phyloP scores from a whole-genome alignment of 30 jellyfish, hydroid and myxozoan genomes.

The Aurelia sp. region DNA sequence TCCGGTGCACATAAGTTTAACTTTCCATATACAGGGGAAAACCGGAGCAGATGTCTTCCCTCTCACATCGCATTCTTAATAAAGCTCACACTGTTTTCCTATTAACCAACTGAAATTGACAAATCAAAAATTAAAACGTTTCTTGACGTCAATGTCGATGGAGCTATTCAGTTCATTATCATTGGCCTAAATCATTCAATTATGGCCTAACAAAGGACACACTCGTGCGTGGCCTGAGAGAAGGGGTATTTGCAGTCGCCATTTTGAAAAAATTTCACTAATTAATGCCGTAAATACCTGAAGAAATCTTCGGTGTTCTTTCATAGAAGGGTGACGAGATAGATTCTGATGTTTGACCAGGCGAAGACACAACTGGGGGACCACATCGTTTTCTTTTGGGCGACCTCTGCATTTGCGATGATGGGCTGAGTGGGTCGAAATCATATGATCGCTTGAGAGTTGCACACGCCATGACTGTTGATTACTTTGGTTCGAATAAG shows the following conservation, averaged over 20 bases:
- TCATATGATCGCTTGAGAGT: constrained; percentile 75
- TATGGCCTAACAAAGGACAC: too few species aligned
- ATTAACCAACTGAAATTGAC: too few species aligned
- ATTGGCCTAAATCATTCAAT: too few species aligned
- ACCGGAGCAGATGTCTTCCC: too few species aligned
- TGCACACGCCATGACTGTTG: constrained; percentile 76
- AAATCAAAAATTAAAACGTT: too few species aligned
- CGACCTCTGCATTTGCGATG: constrained; percentile 61
- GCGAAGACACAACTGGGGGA: constrained; percentile 49
- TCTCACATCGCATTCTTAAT: too few species aligned
- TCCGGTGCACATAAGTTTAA: too few species aligned
- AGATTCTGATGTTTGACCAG: constrained; percentile 51
- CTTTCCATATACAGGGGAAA: too few species aligned
- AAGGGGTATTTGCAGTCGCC: not conserved
- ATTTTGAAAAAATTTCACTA: not conserved
- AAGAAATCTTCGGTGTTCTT: constrained; percentile 62
- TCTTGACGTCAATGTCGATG: too few species aligned
- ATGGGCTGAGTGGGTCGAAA: constrained; percentile 81
- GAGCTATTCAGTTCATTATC: too few species aligned
- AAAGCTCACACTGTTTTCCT: too few species aligned
- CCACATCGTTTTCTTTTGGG: constrained; percentile 76
- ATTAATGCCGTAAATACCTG: constrained; percentile 26
- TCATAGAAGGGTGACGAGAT: constrained; percentile 54
- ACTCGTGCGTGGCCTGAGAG: not conserved
- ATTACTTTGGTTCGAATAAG: too few species aligned